Evolutionary conservation across 2,888 invertebrate genomes (phyloP).

Genomic region (Pegoplata infirma): DNA sequence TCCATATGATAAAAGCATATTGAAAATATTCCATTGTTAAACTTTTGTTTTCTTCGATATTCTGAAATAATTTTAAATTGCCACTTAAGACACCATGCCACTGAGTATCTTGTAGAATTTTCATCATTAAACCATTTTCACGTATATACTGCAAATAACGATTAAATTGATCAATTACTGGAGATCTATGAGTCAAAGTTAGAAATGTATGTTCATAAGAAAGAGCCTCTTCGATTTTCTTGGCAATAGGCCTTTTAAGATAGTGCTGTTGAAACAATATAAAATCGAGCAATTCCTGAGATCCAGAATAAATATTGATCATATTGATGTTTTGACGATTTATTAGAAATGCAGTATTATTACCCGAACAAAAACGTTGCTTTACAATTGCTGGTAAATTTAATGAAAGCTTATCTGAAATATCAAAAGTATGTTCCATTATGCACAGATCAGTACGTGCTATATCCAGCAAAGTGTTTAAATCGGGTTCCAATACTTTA

Average conservation of each 20-base stretch:
- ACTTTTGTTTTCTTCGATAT: neutral
- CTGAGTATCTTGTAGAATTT: conserved; percentile 66
- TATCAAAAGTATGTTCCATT: neutral
- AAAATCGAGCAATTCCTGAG: conserved; percentile 66
- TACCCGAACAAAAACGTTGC: conserved; percentile 59
- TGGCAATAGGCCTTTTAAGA: conserved; percentile 64
- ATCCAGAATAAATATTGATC: conserved; percentile 63
- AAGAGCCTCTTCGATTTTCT: conserved; percentile 61
- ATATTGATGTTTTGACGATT: conserved; percentile 64
- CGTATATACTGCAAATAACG: conserved; percentile 63
- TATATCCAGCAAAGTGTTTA: conserved; percentile 2
- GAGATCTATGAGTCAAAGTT: conserved; percentile 64
- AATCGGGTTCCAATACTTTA: conserved; percentile 16
- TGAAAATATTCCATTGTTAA: conserved; percentile 20
- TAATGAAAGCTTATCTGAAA: neutral
- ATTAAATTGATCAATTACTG: conserved; percentile 33
- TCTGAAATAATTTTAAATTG: conserved; percentile 57
- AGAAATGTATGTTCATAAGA: conserved; percentile 64
- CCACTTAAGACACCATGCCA: conserved; percentile 67
- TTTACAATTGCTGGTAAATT: conserved; percentile 53
- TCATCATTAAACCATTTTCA: conserved; percentile 66
- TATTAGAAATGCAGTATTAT: conserved; percentile 46
- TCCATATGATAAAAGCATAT: conserved; percentile 38
- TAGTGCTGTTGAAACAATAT: conserved; percentile 68
- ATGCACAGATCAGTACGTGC: conserved; percentile 15